Evolutionary conservation across 2,888 invertebrate genomes (phyloP).

Genomic region (Mylabris sibirica): DNA sequence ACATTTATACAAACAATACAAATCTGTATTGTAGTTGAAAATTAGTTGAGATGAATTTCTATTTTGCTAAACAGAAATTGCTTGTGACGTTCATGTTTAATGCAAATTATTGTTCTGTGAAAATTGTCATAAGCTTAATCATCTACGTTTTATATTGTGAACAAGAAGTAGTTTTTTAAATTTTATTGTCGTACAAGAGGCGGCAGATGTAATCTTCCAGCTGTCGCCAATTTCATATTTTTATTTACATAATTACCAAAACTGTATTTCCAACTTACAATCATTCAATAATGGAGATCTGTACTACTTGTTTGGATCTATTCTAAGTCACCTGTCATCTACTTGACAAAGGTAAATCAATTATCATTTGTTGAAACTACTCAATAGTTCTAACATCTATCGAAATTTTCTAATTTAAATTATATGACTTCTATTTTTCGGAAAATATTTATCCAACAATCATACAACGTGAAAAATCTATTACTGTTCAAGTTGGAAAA

Average conservation of each 20-base stretch:
- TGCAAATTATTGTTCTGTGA: not conserved
- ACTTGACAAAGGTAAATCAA: not conserved
- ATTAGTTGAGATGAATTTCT: not conserved
- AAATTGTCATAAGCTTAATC: not conserved
- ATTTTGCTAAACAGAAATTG: not conserved
- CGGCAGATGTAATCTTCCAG: not conserved
- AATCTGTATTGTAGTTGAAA: not conserved
- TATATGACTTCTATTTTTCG: not conserved
- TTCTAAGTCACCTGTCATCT: slow-evolving; percentile 4
- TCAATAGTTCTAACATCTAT: not conserved
- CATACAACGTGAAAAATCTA: not conserved
- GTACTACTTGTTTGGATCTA: not conserved
- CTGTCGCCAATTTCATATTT: not conserved
- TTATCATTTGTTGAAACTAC: not conserved
- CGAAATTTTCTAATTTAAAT: not conserved
- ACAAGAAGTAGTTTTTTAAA: not conserved
- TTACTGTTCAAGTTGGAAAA: not conserved
- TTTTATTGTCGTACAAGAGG: not conserved
- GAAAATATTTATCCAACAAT: not conserved
- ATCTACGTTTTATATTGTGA: too few species aligned
- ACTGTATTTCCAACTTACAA: not conserved
- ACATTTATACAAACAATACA: not conserved
- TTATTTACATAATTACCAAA: not conserved
- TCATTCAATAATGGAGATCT: not conserved
- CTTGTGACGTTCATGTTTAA: not conserved